Conservation (phyloP, 2,113 vertebrate genomes). For the Lethenteron reissneri region DNA sequence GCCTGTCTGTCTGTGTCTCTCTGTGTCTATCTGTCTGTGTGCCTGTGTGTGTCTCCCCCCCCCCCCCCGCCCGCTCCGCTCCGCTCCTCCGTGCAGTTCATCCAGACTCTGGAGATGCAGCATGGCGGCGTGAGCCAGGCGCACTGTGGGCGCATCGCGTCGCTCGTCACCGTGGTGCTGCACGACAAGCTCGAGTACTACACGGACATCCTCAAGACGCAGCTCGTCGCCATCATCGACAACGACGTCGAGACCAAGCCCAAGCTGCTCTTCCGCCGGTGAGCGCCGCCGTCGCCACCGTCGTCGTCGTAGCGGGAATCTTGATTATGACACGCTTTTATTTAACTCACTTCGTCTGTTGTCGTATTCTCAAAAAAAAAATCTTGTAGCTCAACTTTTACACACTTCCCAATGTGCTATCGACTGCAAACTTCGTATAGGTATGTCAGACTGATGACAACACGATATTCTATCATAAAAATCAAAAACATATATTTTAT, state of each 20-base stretch:
- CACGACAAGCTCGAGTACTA: conserved; percentile 92
- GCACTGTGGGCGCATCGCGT: conserved; percentile 70
- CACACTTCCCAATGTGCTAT: too few species aligned
- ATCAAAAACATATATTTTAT: too few species aligned
- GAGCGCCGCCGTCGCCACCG: conserved; percentile 9
- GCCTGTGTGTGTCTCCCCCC: too few species aligned
- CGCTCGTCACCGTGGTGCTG: conserved; percentile 73
- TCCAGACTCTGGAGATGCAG: conserved; percentile 66
- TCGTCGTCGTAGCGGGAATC: background rate
- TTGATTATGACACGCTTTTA: too few species aligned
- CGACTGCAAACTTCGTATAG: too few species aligned
- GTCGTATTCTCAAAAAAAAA: too few species aligned
- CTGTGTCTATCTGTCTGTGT: too few species aligned
- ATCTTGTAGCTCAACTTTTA: too few species aligned
- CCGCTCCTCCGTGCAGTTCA: conserved; percentile 34
- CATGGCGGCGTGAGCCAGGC: conserved; percentile 62
- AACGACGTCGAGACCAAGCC: conserved; percentile 87
- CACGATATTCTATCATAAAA: too few species aligned
- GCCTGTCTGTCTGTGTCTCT: too few species aligned
- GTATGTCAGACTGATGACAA: too few species aligned
- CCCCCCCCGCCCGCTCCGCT: too few species aligned
- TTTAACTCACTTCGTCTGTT: background rate
- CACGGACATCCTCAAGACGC: conserved; percentile 75
- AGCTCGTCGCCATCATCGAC: conserved; percentile 81
- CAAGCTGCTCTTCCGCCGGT: conserved; percentile 90